Conservation (phyloP, 2,113 vertebrate species). For the Phyllopteryx taeniolatus region DNA sequence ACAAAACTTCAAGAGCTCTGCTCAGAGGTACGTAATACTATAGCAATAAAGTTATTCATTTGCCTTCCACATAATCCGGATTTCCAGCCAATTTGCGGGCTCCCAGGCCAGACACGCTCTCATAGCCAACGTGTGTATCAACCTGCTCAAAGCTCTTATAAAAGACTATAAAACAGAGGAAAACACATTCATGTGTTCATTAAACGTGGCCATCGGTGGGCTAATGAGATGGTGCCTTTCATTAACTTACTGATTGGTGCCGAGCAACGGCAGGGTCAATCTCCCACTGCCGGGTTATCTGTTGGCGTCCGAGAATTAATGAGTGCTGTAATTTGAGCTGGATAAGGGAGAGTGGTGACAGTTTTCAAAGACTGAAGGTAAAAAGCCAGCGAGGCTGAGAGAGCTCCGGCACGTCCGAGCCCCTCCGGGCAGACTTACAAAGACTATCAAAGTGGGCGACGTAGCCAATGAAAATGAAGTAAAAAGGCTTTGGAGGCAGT, state of each 20-base stretch:
- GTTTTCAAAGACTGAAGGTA: constrained; percentile 47
- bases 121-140: neutral
- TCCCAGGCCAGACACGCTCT: neutral
- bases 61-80: too few relatives aligned
- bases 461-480: neutral
- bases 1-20: too few relatives aligned
- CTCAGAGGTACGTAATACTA: too few relatives aligned
- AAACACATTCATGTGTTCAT: constrained; percentile 37
- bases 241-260: constrained; percentile 61
- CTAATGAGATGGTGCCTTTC: constrained; percentile 50
- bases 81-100: too few relatives aligned
- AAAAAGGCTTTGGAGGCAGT: constrained; percentile 8
- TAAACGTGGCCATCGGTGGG: constrained; percentile 25
- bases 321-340: constrained; percentile 53
- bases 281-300: constrained; percentile 25
- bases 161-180: constrained; percentile 14
- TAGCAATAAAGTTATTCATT: too few relatives aligned
- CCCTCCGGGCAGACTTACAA: constrained; percentile 19
- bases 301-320: constrained; percentile 55
- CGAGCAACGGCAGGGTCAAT: constrained; percentile 41
- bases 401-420: constrained; percentile 9
- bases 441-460: neutral
- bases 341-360: constrained; percentile 49
- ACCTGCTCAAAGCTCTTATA: neutral
- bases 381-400: constrained; percentile 39